Percentiles rank a stretch among this genome's conserved stretches.
Evolutionary conservation across 2,113 vertebrate genomes (phyloP).

Genomic region (Tachysurus vachellii): DNA sequence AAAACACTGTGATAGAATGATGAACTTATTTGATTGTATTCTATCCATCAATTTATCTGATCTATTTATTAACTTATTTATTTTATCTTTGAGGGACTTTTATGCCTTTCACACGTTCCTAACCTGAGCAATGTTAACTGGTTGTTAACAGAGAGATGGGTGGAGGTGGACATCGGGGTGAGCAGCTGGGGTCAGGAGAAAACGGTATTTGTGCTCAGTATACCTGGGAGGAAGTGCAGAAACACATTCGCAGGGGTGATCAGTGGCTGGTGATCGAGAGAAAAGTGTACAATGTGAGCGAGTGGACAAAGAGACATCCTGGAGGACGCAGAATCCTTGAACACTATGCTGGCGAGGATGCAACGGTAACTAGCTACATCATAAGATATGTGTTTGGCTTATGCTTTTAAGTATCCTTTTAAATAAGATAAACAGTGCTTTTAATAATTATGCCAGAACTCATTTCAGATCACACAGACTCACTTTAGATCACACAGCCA

Average conservation of each 20-base stretch:
- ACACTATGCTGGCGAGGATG: conserved; percentile 90
- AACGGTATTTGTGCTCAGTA: conserved; percentile 55
- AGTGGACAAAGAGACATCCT: conserved; percentile 86
- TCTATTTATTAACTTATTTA: not conserved
- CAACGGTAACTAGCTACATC: conserved; percentile 75
- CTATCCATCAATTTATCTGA: not conserved
- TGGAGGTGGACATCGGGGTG: conserved; percentile 55
- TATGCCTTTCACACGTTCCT: not conserved
- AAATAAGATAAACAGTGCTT: not conserved
- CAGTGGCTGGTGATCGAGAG: conserved; percentile 91
- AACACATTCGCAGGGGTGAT: conserved; percentile 80
- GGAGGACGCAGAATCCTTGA: conserved; percentile 83
- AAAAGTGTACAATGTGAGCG: conserved; percentile 89
- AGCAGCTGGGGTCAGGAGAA: conserved; percentile 40
- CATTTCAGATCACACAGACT: not conserved
- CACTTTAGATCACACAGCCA: not conserved
- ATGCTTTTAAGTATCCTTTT: not conserved
- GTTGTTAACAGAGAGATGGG: conserved; percentile 56
- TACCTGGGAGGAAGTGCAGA: conserved; percentile 92
- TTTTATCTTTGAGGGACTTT: not conserved
- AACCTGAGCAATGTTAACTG: not conserved
- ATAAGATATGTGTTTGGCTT: not conserved
- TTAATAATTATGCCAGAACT: not conserved
- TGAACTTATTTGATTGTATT: not conserved
- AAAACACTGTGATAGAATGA: not conserved